Evolutionary conservation across 1,140 invertebrate species (phyloP).

Genomic region (Copidosoma floridanum): DNA sequence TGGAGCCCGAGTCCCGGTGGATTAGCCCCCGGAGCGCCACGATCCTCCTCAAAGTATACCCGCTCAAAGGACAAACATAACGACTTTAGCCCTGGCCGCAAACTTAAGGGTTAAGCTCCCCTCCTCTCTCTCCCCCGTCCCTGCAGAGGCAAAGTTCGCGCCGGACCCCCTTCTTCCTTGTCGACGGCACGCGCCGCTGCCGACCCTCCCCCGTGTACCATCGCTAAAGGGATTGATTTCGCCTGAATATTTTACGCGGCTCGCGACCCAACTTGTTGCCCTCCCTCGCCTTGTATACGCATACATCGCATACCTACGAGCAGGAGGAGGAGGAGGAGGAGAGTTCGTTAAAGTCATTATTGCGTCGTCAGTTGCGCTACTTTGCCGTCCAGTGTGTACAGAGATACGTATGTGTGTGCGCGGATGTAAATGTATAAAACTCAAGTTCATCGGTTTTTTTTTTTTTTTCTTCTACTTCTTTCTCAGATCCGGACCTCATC

Average conservation of each 20-base stretch:
- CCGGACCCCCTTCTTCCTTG: too few relatives aligned
- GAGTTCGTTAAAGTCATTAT: constrained; percentile 50
- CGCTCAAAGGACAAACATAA: constrained; percentile 58
- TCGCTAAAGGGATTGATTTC: constrained; percentile 50
- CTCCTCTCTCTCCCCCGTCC: constrained; percentile 12
- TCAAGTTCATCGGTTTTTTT: not conserved
- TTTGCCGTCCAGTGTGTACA: not conserved
- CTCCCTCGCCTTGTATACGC: not conserved
- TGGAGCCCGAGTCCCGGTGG: constrained; percentile 50
- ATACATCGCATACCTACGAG: not conserved
- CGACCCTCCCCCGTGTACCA: constrained; percentile 2
- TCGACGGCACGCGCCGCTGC: constrained; percentile 20
- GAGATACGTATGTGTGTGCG: not conserved
- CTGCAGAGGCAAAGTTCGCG: not conserved
- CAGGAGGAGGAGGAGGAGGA: too few relatives aligned
- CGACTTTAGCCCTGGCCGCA: constrained; percentile 53
- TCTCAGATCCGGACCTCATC: too few relatives aligned
- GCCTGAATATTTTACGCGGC: constrained; percentile 54
- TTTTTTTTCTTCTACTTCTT: not conserved
- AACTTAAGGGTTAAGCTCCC: constrained; percentile 55
- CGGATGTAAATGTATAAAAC: not conserved
- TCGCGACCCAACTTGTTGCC: constrained; percentile 42
- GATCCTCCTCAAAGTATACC: constrained; percentile 27
- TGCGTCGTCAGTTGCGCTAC: constrained; percentile 28
- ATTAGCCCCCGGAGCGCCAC: constrained; percentile 46